A percentile compares a stretch with the other conserved stretches of the same genome.
These are phyloP conservation scores for Oplegnathus fasciatus DNA, from an alignment of 2,113 vertebrate genomes.

Conservation along the genomic window DNA sequence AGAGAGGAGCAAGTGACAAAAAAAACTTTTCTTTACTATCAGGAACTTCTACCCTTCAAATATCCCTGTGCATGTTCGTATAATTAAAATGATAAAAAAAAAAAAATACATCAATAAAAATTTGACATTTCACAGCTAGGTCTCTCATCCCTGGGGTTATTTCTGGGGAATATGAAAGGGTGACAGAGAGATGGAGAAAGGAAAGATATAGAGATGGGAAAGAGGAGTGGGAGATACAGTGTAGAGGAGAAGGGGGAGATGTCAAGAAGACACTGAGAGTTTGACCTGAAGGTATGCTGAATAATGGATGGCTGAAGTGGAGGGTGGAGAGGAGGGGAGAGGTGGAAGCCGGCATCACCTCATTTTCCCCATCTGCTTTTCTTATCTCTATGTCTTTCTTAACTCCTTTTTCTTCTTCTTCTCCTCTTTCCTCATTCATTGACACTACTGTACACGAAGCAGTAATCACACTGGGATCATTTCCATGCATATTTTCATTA, in stretches of 20 bases:
- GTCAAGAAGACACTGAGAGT: constrained; percentile 68
- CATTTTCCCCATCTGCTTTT: constrained; percentile 27
- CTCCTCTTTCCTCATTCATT: neutral
- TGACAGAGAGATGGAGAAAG: constrained; percentile 58
- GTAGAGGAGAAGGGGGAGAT: constrained; percentile 50
- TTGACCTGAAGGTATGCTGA: constrained; percentile 78
- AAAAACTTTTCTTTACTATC: constrained; percentile 5
- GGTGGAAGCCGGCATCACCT: constrained; percentile 31
- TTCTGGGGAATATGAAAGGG: constrained; percentile 58
- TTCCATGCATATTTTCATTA: neutral
- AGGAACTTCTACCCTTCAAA: neutral
- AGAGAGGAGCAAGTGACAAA: neutral
- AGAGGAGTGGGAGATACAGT: constrained; percentile 42
- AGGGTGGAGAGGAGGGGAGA: constrained; percentile 36
- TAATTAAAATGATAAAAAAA: constrained; percentile 48
- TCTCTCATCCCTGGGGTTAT: constrained; percentile 53
- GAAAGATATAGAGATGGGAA: constrained; percentile 28
- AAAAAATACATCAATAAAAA: constrained; percentile 47
- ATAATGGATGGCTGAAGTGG: constrained; percentile 72
- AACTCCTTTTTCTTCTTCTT: neutral
- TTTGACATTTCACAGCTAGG: constrained; percentile 51
- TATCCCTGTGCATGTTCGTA: neutral
- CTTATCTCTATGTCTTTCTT: constrained; percentile 12
- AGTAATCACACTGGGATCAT: neutral
- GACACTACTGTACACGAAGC: neutral